Percentiles rank a stretch among this genome's conserved stretches.
Evolutionary conservation across 2,888 invertebrate genomes (phyloP).

Genomic region (Aromia moschata): DNA sequence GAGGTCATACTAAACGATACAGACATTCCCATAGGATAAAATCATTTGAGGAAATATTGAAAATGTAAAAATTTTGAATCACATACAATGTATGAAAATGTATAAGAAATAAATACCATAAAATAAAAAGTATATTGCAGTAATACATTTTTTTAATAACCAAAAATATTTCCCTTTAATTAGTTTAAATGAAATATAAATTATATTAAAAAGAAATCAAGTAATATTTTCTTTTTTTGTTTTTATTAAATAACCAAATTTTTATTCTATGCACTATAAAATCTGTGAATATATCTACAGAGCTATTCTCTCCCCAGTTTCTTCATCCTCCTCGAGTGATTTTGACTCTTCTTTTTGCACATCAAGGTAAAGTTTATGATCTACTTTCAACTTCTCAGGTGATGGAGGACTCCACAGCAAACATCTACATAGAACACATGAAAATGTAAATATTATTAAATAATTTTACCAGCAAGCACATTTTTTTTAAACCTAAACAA

Average conservation of each 20-base stretch:
- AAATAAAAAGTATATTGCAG: constrained; percentile 42
- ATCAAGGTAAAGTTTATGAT: constrained; percentile 61
- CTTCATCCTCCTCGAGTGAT: constrained; percentile 51
- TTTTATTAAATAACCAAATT: too few relatives aligned
- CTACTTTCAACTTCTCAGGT: constrained; percentile 73
- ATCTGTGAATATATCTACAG: too few relatives aligned
- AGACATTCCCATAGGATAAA: constrained; percentile 24
- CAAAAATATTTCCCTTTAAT: too few relatives aligned
- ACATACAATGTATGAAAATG: constrained; percentile 54
- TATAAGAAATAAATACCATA: constrained; percentile 48
- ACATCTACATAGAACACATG: constrained; percentile 66
- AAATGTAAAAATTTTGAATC: constrained; percentile 45
- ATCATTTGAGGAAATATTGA: constrained; percentile 21
- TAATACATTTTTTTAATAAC: too few relatives aligned
- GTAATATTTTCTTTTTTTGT: too few relatives aligned
- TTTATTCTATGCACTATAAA: too few relatives aligned
- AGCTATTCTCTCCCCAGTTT: constrained; percentile 46
- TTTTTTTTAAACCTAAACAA: too few relatives aligned
- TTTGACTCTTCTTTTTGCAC: constrained; percentile 40
- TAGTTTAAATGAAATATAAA: too few relatives aligned
- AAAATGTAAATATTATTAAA: not conserved
- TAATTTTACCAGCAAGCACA: too few relatives aligned
- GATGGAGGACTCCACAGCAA: constrained; percentile 72
- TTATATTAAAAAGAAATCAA: too few relatives aligned
- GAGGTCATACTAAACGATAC: constrained; percentile 11